phyloP scores from a whole-genome alignment of 2,888 invertebrate species.

The Choreutis nemorana region DNA sequence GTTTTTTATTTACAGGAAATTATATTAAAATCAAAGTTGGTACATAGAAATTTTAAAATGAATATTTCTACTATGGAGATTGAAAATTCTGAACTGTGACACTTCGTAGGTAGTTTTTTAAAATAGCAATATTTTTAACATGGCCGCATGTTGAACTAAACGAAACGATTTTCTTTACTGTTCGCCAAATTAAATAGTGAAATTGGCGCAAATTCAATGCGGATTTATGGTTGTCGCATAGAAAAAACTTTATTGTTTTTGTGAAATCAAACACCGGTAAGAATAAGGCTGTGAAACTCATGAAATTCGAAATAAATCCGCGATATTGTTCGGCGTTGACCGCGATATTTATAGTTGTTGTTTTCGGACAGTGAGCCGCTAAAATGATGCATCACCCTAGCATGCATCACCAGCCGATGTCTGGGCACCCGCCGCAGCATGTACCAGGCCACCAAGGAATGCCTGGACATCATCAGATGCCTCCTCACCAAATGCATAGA shows the following conservation, averaged over 20 bases:
- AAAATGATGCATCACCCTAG: conserved; percentile 67
- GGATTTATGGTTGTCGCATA: conserved; percentile 46
- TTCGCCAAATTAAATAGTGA: conserved; percentile 69
- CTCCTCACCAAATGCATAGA: conserved; percentile 72
- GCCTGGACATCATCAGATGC: conserved; percentile 69
- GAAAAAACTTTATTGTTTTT: conserved; percentile 26
- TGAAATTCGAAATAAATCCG: not conserved
- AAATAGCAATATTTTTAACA: conserved; percentile 68
- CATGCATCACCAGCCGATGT: conserved; percentile 64
- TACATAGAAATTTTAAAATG: no score
- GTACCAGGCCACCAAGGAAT: conserved; percentile 51
- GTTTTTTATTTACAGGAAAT: no score
- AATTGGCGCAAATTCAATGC: conserved; percentile 40
- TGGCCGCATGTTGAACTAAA: conserved; percentile 85
- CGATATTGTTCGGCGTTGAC: conserved; percentile 4
- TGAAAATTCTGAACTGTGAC: no score
- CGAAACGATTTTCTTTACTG: conserved; percentile 80
- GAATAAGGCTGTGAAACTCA: conserved; percentile 11
- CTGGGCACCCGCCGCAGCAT: conserved; percentile 60
- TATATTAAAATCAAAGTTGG: no score
- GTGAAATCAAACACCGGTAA: conserved; percentile 38
- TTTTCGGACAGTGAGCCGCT: conserved; percentile 31
- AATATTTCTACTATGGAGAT: no score
- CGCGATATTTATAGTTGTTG: conserved; percentile 32
- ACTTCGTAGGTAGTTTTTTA: conserved; percentile 3